These are phyloP conservation scores for Sialia sialis DNA, from an alignment of 2,113 vertebrate genomes.

Conservation along the genomic window DNA sequence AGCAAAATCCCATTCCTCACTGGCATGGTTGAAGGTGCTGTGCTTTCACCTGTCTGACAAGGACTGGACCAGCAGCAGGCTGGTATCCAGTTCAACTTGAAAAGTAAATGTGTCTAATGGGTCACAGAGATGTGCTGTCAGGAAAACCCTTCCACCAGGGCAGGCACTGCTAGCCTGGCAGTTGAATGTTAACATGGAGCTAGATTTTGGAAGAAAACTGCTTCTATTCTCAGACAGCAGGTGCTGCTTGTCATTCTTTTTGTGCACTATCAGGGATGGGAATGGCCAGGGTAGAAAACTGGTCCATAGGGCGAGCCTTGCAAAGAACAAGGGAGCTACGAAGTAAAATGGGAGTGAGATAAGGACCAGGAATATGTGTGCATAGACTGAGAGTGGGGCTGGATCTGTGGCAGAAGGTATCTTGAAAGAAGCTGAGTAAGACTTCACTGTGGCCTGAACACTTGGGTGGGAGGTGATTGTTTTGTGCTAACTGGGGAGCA, in stretches of 20 bases:
- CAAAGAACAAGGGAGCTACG: not conserved
- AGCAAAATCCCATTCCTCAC: fast-evolving
- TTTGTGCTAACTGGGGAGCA: not conserved
- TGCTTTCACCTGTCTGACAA: not conserved
- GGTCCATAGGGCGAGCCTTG: fast-evolving
- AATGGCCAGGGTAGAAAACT: not conserved
- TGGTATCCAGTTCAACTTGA: not conserved
- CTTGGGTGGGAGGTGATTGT: not conserved
- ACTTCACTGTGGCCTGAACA: not conserved
- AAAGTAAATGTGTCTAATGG: not conserved
- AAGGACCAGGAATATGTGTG: not conserved
- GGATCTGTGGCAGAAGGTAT: not conserved
- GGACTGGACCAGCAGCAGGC: not conserved
- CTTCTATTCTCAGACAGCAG: not conserved
- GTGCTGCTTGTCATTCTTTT: not conserved
- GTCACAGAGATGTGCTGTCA: not conserved
- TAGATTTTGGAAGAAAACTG: not conserved
- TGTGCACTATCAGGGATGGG: not conserved
- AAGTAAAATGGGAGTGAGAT: not conserved
- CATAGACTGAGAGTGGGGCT: not conserved
- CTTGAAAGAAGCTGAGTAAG: not conserved
- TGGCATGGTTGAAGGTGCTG: not conserved
- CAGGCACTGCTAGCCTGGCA: not conserved
- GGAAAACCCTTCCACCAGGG: not conserved
- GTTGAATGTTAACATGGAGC: not conserved